Conservation (phyloP, 1,140 invertebrate species). For the Diorhabda elongata region DNA sequence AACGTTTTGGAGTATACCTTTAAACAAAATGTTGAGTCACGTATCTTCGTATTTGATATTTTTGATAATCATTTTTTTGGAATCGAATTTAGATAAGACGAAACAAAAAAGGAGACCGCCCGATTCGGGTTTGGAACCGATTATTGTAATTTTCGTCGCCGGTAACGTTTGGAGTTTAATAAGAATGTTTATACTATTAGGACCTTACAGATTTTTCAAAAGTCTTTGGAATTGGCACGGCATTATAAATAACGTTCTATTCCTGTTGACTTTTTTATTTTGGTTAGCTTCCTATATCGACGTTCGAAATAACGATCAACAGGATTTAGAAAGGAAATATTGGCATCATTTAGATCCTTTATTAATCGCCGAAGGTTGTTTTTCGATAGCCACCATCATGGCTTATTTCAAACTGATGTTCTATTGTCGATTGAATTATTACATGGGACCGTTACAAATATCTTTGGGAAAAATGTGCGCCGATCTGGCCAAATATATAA, state of each 20-base stretch:
- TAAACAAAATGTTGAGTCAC: conserved; percentile 58
- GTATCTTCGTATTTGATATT: conserved; percentile 61
- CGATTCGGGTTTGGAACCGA: conserved; percentile 49
- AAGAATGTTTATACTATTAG: conserved; percentile 52
- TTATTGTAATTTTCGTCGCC: conserved; percentile 49
- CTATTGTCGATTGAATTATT: conserved; percentile 55
- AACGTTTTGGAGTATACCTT: conserved; percentile 50
- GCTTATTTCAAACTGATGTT: conserved; percentile 58
- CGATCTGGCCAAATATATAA: conserved; percentile 55
- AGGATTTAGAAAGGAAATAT: conserved; percentile 57
- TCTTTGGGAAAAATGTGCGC: conserved; percentile 58
- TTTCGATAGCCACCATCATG: conserved; percentile 69
- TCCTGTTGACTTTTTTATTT: conserved; percentile 51
- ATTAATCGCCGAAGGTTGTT: conserved; percentile 67
- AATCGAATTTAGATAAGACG: conserved; percentile 55
- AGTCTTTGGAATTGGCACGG: conserved; percentile 54
- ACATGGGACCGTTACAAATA: conserved; percentile 60
- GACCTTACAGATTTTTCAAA: conserved; percentile 50
- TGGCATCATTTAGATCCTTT: conserved; percentile 69
- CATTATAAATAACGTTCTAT: conserved; percentile 48
- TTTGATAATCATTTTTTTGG: conserved; percentile 55
- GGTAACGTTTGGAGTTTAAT: conserved; percentile 49
- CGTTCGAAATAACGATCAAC: conserved; percentile 45
- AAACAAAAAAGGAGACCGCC: conserved; percentile 53
- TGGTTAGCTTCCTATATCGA: conserved; percentile 52